These are phyloP conservation scores for Conger conger DNA, from an alignment of 2,113 vertebrate species.

Conservation along the genomic window DNA sequence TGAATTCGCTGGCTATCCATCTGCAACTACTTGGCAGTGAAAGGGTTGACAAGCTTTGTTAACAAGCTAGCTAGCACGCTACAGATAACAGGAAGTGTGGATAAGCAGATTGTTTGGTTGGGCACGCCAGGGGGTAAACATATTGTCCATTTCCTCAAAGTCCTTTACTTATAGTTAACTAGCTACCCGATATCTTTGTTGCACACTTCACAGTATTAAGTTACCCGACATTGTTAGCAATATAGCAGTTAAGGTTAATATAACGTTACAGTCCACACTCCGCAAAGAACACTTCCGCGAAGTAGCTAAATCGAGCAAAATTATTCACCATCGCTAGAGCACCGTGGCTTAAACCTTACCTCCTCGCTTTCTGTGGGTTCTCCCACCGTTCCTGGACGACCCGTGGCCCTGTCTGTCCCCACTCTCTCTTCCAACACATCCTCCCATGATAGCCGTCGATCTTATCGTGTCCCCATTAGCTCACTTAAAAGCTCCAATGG, in stretches of 20 bases:
- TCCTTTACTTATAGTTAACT: background rate
- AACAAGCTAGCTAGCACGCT: background rate
- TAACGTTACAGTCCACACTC: background rate
- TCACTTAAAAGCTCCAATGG: conserved; percentile 21
- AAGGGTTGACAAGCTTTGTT: background rate
- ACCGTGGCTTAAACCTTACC: conserved; percentile 58
- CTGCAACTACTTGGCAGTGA: background rate
- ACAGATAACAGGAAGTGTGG: conserved; percentile 1
- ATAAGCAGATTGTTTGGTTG: background rate
- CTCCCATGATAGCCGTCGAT: conserved; percentile 81
- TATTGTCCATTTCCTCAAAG: background rate
- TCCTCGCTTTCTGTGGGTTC: conserved; percentile 78
- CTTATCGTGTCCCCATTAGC: conserved; percentile 56
- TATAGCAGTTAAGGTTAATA: background rate
- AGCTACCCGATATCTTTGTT: background rate
- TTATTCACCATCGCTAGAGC: background rate
- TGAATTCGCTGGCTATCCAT: background rate
- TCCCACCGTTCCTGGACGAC: conserved; percentile 72
- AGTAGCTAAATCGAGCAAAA: background rate
- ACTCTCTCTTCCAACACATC: conserved; percentile 88
- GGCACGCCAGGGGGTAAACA: background rate
- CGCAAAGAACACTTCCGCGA: too few relatives aligned
- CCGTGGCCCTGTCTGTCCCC: conserved; percentile 71
- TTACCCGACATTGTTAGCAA: background rate
- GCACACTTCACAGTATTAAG: background rate